Percentiles rank a stretch among this genome's conserved stretches.
phyloP scores from a whole-genome alignment of 2,888 invertebrate species.

The Altica lythri region DNA sequence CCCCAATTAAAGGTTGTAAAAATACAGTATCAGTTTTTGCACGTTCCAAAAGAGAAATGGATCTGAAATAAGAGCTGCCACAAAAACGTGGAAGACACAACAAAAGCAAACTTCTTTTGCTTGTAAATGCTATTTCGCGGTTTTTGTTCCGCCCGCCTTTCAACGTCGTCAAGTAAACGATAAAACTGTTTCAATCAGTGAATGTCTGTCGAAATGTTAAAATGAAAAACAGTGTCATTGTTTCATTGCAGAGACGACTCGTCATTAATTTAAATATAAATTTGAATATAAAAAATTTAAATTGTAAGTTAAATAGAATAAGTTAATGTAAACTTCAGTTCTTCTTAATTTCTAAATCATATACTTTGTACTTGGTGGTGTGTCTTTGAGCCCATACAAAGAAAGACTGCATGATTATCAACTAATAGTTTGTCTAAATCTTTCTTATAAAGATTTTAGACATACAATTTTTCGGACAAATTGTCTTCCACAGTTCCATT shows the following conservation, averaged over 20 bases:
- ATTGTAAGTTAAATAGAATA: not conserved
- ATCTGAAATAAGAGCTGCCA: conserved; percentile 10
- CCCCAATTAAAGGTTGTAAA: not conserved
- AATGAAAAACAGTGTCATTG: conserved; percentile 6
- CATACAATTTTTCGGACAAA: too few species aligned
- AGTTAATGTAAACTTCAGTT: too few species aligned
- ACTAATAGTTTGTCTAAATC: too few species aligned
- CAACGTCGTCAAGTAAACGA: conserved; percentile 18
- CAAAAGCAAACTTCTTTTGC: conserved; percentile 19
- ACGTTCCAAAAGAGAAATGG: conserved; percentile 15
- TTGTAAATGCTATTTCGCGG: conserved; percentile 21
- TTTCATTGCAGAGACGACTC: not conserved
- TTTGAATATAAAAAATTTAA: not conserved
- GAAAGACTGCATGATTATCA: too few species aligned
- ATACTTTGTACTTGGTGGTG: too few species aligned
- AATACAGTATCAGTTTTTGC: conserved; percentile 1
- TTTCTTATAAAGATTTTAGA: too few species aligned
- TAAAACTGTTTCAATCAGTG: conserved; percentile 21
- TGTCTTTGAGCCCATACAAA: too few species aligned
- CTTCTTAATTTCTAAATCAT: too few species aligned
- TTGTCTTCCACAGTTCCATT: too few species aligned
- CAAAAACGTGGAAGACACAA: conserved; percentile 17
- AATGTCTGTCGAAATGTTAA: conserved; percentile 17
- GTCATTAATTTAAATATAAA: not conserved
- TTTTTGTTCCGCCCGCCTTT: conserved; percentile 15